Percentiles rank a stretch among this genome's conserved stretches.
Evolutionary conservation across 2,797 vertebrate species (phyloP).

Genomic region (Falco columbarius): DNA sequence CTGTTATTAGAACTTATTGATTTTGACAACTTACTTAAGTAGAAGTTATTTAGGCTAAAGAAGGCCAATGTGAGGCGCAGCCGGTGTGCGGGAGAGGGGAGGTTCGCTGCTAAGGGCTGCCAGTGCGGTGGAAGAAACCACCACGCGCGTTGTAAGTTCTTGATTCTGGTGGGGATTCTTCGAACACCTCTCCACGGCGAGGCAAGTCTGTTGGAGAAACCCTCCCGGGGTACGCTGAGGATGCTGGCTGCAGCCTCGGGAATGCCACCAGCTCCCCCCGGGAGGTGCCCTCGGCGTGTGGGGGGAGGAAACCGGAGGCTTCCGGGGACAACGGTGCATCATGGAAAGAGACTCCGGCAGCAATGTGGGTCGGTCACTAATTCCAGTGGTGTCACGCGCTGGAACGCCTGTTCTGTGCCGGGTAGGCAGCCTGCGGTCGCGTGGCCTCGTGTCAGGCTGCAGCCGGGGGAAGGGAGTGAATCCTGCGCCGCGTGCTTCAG

Average conservation of each 20-base stretch:
- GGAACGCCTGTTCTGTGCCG: not conserved
- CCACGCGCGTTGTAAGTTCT: not conserved
- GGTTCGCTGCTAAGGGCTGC: not conserved
- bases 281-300: not conserved
- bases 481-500: not conserved
- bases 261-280: not conserved
- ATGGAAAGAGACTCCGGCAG: not conserved
- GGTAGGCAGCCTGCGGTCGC: not conserved
- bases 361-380: accelerated
- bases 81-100: not conserved
- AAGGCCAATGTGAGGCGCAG: not conserved
- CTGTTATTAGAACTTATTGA: no score
- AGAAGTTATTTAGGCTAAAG: not conserved
- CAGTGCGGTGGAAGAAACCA: not conserved
- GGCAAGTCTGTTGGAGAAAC: not conserved
- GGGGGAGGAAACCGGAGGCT: not conserved
- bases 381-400: not conserved
- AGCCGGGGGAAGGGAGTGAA: not conserved
- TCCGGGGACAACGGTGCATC: accelerated
- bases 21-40: no score
- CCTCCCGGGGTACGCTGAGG: not conserved
- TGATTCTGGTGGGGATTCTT: not conserved
- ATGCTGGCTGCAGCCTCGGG: not conserved
- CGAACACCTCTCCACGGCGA: not conserved
- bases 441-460: not conserved